A percentile compares a stretch with the other conserved stretches of the same genome.
phyloP scores from a whole-genome alignment of 1,140 invertebrate species.

The Neotoxoptera formosana region DNA sequence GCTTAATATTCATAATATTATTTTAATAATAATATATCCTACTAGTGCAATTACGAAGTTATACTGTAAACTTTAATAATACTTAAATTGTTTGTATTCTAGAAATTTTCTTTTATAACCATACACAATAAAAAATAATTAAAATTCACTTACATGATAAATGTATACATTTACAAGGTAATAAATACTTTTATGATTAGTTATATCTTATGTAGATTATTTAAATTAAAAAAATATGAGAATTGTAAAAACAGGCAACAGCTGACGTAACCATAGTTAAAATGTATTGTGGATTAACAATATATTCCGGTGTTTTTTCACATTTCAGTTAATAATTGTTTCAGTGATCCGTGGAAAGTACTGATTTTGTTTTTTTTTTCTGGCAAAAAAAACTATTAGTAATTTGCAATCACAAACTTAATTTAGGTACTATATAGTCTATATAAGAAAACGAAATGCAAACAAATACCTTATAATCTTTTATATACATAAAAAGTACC shows the following conservation, averaged over 20 bases:
- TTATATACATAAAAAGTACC: not conserved
- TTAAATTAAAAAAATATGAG: not conserved
- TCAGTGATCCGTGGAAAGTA: not conserved
- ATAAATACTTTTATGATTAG: not conserved
- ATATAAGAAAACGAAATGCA: not conserved
- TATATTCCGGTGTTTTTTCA: not conserved
- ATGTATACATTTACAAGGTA: not conserved
- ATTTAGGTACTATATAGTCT: no score
- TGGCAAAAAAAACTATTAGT: not conserved
- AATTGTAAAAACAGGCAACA: not conserved
- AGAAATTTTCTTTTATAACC: no score
- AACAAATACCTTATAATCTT: not conserved
- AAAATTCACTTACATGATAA: no score
- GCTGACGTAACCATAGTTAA: not conserved
- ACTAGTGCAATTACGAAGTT: no score
- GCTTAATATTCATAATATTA: no score
- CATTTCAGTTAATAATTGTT: not conserved
- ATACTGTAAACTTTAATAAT: no score
- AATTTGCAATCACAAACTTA: not conserved
- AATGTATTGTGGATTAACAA: not conserved
- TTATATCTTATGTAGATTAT: not conserved
- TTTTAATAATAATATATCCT: no score
- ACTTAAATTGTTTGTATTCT: no score
- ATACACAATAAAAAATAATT: no score
- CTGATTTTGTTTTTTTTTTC: not conserved